Conservation (phyloP, 2,113 vertebrate genomes). For the Dascyllus trimaculatus region DNA sequence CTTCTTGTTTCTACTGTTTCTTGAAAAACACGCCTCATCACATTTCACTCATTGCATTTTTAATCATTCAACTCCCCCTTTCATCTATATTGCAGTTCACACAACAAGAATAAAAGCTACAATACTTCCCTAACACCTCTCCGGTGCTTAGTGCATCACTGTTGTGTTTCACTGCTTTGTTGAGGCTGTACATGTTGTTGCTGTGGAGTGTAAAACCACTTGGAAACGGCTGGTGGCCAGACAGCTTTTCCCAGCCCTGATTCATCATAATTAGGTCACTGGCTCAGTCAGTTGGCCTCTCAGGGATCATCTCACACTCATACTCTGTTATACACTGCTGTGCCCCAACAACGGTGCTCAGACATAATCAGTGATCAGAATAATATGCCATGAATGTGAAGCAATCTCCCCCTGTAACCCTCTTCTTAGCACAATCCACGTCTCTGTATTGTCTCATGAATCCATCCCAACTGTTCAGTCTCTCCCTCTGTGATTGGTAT, state of each 20-base stretch:
- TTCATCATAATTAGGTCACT: conserved; percentile 79
- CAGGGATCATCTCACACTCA: conserved; percentile 52
- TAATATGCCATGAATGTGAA: conserved; percentile 10
- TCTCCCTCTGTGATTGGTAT: conserved; percentile 21
- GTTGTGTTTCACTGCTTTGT: conserved; percentile 44
- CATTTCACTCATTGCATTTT: neutral
- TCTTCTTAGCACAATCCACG: neutral
- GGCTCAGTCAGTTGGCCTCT: conserved; percentile 61
- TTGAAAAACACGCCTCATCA: too few species aligned
- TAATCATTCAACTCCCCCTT: neutral
- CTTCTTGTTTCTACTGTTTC: neutral
- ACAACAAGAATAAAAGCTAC: neutral
- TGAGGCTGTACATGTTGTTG: conserved; percentile 44
- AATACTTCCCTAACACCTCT: neutral
- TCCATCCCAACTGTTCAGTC: conserved; percentile 13
- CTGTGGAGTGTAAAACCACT: conserved; percentile 57
- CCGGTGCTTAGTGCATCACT: conserved; percentile 12
- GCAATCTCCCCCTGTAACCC: conserved; percentile 7
- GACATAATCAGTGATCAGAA: conserved; percentile 51
- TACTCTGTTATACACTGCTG: conserved; percentile 23
- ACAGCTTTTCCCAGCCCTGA: conserved; percentile 61
- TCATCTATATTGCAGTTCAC: neutral
- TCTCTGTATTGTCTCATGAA: conserved; percentile 9
- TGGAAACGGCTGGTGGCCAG: conserved; percentile 67
- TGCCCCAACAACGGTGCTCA: neutral